These are phyloP conservation scores for Junonia oenone DNA, from an alignment of 2,888 invertebrate species.

Conservation along the genomic window DNA sequence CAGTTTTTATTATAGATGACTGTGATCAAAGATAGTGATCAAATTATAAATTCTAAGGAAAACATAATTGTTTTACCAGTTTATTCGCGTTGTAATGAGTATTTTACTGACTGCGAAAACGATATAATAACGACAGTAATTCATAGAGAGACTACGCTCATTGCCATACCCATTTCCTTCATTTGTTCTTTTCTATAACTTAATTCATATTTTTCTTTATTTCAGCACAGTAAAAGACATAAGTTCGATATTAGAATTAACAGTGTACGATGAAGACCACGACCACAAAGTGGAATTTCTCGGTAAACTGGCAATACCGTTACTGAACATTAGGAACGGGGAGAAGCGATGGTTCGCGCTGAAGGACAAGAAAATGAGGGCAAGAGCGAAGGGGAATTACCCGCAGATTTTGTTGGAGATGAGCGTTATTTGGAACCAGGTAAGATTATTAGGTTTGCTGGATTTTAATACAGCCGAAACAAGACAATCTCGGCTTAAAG, in stretches of 20 bases:
- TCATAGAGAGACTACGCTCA: no score
- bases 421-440: constrained; percentile 94
- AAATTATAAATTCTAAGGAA: no score
- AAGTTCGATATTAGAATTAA: constrained; percentile 94
- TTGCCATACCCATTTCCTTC: no score
- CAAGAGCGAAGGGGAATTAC: constrained; percentile 93
- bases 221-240: constrained; percentile 95
- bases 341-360: constrained; percentile 97
- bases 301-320: constrained; percentile 93
- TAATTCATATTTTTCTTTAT: constrained; percentile 26
- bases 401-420: constrained; percentile 95
- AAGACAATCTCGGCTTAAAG: not conserved
- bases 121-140: no score
- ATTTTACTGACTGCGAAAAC: no score
- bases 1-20: no score
- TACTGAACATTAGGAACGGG: constrained; percentile 91
- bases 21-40: no score
- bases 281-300: constrained; percentile 99
- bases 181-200: not conserved
- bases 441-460: no score
- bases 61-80: no score
- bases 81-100: no score
- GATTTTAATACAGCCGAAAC: not conserved
- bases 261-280: constrained; percentile 98
- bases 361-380: constrained; percentile 95